These are phyloP conservation scores for Chalcosyrphus nemorum DNA, from an alignment of 2,888 invertebrate species.

Conservation along the genomic window DNA sequence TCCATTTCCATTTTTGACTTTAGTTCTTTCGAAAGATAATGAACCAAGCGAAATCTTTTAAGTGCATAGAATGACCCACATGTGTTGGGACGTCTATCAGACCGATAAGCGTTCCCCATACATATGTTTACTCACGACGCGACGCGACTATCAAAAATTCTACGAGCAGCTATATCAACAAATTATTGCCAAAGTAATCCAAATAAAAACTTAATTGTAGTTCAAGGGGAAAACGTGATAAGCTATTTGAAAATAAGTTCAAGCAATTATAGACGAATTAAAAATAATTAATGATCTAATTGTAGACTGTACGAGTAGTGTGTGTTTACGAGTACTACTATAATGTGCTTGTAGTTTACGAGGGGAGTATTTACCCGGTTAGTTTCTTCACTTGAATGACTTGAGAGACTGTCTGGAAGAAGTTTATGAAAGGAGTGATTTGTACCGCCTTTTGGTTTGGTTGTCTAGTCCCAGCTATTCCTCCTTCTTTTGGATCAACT, in stretches of 20 bases:
- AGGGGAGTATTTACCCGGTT: no score
- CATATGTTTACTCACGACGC: background rate
- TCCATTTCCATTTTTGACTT: no score
- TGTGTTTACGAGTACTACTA: no score
- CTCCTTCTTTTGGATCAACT: no score
- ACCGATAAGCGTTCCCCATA: slow-evolving; percentile 32
- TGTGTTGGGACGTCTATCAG: slow-evolving; percentile 36
- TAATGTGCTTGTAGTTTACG: no score
- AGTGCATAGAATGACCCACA: slow-evolving; percentile 44
- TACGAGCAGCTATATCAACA: background rate
- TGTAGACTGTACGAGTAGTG: background rate
- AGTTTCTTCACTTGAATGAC: no score
- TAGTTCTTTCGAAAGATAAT: slow-evolving; percentile 13
- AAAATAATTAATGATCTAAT: background rate
- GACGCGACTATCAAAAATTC: no score
- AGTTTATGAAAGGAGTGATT: no score
- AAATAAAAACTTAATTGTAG: slow-evolving; percentile 33
- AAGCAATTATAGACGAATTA: background rate
- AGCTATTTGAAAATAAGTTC: background rate
- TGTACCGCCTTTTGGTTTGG: no score
- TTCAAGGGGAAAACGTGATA: slow-evolving; percentile 37
- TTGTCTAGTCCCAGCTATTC: no score
- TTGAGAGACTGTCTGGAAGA: no score
- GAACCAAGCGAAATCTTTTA: slow-evolving; percentile 5
- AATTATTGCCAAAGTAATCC: background rate